Evolutionary conservation across 2,113 vertebrate genomes (phyloP), one percentile per base, ranked within the genome.

Genomic region (Poecile atricapillus): DNA sequence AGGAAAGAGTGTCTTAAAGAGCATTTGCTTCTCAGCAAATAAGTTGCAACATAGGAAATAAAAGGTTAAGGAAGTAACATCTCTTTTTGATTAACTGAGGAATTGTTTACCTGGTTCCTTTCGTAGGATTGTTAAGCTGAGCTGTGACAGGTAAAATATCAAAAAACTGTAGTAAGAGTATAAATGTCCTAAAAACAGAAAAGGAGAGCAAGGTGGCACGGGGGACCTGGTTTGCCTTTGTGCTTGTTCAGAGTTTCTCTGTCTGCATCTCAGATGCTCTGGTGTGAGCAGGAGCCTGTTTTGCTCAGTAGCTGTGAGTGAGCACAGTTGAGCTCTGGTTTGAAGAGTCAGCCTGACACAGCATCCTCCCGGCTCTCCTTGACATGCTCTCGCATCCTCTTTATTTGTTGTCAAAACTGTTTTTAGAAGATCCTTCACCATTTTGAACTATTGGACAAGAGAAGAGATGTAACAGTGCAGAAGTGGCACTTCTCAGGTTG

Each of bases 241-340:
- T 95, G 90, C 88, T 88, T 55, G 81, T 97, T 97, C 92, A 90
- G 94, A 97, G 91, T 95, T 79, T 85, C 59, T 94, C 88, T 95
- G 92, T 95, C 96, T 95, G 3, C 22, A 6, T 80, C 67, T 83
- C 80, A 44, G 96, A 95, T 88, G 69, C 55, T 92, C 37, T 79
- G 15, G 3, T 81, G 81, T 37, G 85, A 89, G 46, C 53, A 87
- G 83, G 95, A 95, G 89, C 96, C 93, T 93, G 84, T 96, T 97
- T 96, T 92, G 87, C 98, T 97, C 96, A 87, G 97, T 97, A 97
- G 82, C 96, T 89, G 49, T 95, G 71, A 95, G 97, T 69, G 87
- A 97, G 71, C 63, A 58, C 50, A 97, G 97, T 95, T 97, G 90
- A 93, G 78, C 84, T 77, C 94, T 80, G 80, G 83, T 88, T 98